Evolutionary conservation across 64 coral and sea anemone species (phyloP).

Genomic region (Cladopsammia gracilis): DNA sequence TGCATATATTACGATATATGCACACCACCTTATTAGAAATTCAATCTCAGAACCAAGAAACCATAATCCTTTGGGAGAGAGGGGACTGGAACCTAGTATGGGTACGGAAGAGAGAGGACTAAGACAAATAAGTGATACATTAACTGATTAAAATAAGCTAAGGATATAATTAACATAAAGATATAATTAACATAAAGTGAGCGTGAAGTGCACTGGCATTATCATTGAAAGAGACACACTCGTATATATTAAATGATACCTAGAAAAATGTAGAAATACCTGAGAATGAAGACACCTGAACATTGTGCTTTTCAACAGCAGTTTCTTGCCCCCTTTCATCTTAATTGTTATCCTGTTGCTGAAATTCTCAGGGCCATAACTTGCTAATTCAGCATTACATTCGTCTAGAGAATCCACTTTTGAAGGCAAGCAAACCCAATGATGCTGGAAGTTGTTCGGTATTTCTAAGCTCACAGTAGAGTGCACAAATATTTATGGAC

Average conservation of each 20-base stretch:
- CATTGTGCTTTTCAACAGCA: constrained; percentile 34
- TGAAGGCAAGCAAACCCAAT: constrained; percentile 42
- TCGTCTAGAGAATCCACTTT: constrained; percentile 32
- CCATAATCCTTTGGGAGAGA: no score
- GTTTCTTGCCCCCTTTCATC: constrained; percentile 53
- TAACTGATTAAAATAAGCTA: no score
- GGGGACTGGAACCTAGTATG: no score
- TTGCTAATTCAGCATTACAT: constrained; percentile 52
- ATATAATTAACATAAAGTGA: no score
- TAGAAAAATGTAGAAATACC: not conserved
- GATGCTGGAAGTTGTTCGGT: constrained; percentile 52
- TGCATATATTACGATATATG: no score
- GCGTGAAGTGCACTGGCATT: no score
- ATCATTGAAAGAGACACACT: not conserved
- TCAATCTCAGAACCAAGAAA: no score
- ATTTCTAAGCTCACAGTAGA: constrained; percentile 44
- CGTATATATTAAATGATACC: not conserved
- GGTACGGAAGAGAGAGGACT: no score
- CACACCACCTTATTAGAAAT: no score
- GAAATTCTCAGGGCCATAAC: constrained; percentile 59
- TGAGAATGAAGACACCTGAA: constrained; percentile 48
- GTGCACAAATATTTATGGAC: constrained; percentile 22
- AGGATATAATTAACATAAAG: no score
- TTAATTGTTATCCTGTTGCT: constrained; percentile 6
- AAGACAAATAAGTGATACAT: no score